These are phyloP conservation scores for Drosophila equinoxialis DNA, from an alignment of 1,140 invertebrate genomes.

Conservation along the genomic window DNA sequence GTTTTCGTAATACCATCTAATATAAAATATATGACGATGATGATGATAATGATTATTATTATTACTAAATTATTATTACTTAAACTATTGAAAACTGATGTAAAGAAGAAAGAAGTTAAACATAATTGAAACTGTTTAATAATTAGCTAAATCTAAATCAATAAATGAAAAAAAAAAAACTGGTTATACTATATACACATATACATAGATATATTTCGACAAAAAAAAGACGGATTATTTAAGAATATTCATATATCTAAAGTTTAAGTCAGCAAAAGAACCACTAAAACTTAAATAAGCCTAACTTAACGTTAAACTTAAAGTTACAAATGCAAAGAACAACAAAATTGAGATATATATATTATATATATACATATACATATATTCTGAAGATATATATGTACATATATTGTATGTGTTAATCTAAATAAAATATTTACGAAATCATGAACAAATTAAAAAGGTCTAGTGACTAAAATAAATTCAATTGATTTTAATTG, in stretches of 20 bases:
- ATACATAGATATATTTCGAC: slow-evolving; percentile 57
- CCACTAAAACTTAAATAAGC: slow-evolving; percentile 79
- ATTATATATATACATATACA: slow-evolving; percentile 16
- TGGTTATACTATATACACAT: slow-evolving; percentile 14
- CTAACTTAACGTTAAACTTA: slow-evolving; percentile 67
- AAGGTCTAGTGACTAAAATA: slow-evolving; percentile 15
- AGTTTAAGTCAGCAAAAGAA: slow-evolving; percentile 76
- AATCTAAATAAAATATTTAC: slow-evolving; percentile 51
- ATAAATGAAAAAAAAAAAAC: slow-evolving; percentile 42
- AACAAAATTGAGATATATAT: slow-evolving; percentile 43
- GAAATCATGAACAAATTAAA: slow-evolving; percentile 63
- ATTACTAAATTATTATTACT: slow-evolving; percentile 56
- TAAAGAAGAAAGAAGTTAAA: slow-evolving; percentile 44
- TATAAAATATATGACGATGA: background rate
- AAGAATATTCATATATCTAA: slow-evolving; percentile 63
- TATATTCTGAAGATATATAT: slow-evolving; percentile 1
- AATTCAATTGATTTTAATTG: slow-evolving; percentile 3
- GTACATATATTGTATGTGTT: slow-evolving; percentile 65
- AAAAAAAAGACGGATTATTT: slow-evolving; percentile 55
- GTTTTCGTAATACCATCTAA: slow-evolving; percentile 66
- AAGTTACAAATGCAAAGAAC: slow-evolving; percentile 63
- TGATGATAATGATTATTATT: slow-evolving; percentile 54
- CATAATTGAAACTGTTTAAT: slow-evolving; percentile 58
- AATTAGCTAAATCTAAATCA: slow-evolving; percentile 75
- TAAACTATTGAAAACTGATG: slow-evolving; percentile 59